Base-by-base conservation (phyloP, 2,113 vertebrate species). In the Erythrocercus mccallii region DNA sequence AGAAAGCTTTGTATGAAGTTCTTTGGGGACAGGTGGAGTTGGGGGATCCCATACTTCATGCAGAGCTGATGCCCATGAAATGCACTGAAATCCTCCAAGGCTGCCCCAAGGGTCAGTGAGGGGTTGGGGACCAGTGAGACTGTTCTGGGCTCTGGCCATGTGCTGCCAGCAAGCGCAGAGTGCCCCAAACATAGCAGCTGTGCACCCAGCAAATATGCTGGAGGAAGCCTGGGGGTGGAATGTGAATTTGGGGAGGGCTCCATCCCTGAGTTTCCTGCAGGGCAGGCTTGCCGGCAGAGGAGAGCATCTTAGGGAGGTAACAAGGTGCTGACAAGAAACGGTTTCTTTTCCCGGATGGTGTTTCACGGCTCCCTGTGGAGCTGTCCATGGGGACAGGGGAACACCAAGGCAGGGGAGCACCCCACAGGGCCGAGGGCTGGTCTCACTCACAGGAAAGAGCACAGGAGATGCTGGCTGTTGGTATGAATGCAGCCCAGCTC, bases 371-470 rank as follows among this genome's bases (percentile, higher is more conserved):
- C 72, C n/a, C 70, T 11, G 14, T 0, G 11, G 80, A 30, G 54
- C 65, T 65, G n/a, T 68, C 61, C 3, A 0, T 10, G 40, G 77
- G 53, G 68, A 6, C 9, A 54, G 21, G 35, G 83, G 20, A 79
- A 64, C 54, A 31, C 14, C 1, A 13, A 47, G 66, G 48, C 20
- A 20, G 71, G 61, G 64, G 51, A n/a, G 60, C 21, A 16, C 18
- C 47, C 45, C 1, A 3, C 4, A 0, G 65, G 31, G 44, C 42
- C 0, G 4, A 35, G 73, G 27, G 51, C 42, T 5, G 4, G 23
- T 62, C 69, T 72, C 2, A 0, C 61, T 62, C 8, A 0, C 8
- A 6, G 78, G 78, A 65, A 40, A 56, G 48, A 56, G 57, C 21
- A 23, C 76, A 17, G 86, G 86, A 78, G 90, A 38, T 11, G 31